Evolutionary conservation across 2,113 vertebrate species (phyloP).

Genomic region (Cyanoramphus novaezelandiae): DNA sequence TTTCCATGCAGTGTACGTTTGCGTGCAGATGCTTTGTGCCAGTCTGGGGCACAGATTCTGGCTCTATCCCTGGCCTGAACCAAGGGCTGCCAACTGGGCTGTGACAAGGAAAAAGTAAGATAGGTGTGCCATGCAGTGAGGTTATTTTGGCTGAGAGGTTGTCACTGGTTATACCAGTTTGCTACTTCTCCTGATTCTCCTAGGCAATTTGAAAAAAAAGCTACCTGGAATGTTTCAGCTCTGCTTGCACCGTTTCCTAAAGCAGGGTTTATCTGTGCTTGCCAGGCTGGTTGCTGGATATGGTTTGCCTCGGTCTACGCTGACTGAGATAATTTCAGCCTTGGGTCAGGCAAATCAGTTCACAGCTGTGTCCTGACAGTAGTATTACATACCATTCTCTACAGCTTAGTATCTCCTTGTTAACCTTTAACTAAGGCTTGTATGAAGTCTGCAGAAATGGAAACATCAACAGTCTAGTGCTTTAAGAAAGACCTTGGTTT

Average conservation of each 20-base stretch:
- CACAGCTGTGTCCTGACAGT: not conserved
- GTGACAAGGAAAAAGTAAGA: not conserved
- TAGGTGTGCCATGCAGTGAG: accelerated
- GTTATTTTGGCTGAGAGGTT: not conserved
- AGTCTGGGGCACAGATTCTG: not conserved
- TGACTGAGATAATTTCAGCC: not conserved
- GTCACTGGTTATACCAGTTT: not conserved
- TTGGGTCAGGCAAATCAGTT: not conserved
- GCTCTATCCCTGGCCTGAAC: not conserved
- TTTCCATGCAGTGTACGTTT: not conserved
- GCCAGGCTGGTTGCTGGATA: not conserved
- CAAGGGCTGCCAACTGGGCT: not conserved
- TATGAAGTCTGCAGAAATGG: not conserved
- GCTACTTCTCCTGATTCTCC: not conserved
- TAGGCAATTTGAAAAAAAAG: not conserved
- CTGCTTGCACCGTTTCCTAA: not conserved
- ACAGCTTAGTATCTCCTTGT: not conserved
- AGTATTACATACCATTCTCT: accelerated
- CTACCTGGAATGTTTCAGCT: not conserved
- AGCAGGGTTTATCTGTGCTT: not conserved
- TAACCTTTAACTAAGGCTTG: not conserved
- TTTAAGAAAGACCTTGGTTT: not conserved
- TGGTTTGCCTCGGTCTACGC: not conserved
- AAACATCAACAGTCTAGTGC: not conserved
- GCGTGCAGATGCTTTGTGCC: accelerated